Conservation (phyloP, 2,113 vertebrate genomes). For the Asarcornis scutulata region DNA sequence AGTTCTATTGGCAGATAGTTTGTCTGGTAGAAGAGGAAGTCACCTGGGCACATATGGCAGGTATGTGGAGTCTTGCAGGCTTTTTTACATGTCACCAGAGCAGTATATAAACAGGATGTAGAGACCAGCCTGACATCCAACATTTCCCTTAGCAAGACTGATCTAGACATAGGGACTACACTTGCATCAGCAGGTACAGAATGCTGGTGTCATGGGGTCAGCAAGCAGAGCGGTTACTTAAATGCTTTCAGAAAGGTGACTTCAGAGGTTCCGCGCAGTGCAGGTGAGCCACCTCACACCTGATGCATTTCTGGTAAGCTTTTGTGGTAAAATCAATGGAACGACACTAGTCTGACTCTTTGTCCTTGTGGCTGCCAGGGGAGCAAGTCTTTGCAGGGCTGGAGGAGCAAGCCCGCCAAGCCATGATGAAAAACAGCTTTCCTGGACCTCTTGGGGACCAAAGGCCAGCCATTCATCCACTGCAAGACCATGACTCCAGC, state of each 20-base stretch:
- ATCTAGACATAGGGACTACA: background rate
- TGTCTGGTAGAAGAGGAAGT: background rate
- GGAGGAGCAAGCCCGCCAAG: constrained; percentile 83
- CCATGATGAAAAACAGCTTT: constrained; percentile 82
- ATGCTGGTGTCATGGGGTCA: background rate
- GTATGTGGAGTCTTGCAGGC: background rate
- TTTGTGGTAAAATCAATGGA: background rate
- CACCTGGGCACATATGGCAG: background rate
- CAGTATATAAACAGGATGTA: accelerated
- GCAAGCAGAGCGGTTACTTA: background rate
- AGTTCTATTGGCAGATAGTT: background rate
- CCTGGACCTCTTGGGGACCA: constrained; percentile 75
- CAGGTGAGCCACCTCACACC: constrained; percentile 57
- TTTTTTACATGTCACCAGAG: background rate
- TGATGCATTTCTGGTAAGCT: constrained; percentile 15
- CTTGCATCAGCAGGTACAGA: background rate
- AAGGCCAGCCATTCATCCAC: constrained; percentile 65
- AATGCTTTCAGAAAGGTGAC: background rate
- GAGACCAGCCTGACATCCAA: background rate
- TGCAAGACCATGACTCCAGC: constrained; percentile 78
- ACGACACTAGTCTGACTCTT: constrained; percentile 10
- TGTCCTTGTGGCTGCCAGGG: constrained; percentile 80
- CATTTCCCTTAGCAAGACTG: background rate
- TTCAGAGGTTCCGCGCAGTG: constrained; percentile 25
- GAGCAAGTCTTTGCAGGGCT: constrained; percentile 84